phyloP scores from a whole-genome alignment of 2,113 vertebrate genomes.

The Pithys albifrons region DNA sequence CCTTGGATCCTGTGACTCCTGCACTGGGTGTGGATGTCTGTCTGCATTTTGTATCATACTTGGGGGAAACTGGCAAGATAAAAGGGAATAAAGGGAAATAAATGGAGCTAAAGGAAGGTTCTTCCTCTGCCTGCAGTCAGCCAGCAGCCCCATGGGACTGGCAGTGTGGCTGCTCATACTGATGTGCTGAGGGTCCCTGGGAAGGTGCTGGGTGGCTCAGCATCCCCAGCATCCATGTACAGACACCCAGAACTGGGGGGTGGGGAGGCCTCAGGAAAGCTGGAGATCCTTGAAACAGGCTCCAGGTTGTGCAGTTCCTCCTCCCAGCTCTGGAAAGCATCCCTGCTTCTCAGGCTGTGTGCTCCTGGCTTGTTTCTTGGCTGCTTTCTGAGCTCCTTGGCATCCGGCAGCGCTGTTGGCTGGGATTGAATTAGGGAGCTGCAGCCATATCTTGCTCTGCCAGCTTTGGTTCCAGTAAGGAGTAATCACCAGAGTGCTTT shows the following conservation, averaged over 20 bases:
- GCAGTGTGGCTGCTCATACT: neutral
- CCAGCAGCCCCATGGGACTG: neutral
- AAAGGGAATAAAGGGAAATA: neutral
- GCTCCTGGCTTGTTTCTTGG: neutral
- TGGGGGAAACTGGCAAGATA: neutral
- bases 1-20: neutral
- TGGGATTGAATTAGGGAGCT: constrained; percentile 14
- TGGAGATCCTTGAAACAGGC: neutral
- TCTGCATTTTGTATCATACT: accelerated
- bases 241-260: accelerated
- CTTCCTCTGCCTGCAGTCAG: neutral
- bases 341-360: neutral
- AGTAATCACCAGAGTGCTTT: neutral
- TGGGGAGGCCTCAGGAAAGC: neutral
- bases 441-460: neutral
- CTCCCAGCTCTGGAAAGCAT: neutral
- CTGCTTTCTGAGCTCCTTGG: neutral
- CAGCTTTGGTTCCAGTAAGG: constrained; percentile 13
- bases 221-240: accelerated
- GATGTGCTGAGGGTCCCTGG: neutral
- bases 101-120: neutral
- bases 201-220: neutral
- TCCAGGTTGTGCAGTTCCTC: neutral
- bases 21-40: accelerated
- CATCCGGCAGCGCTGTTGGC: neutral